Evolutionary conservation across 2,113 vertebrate genomes (phyloP).

Genomic region (Leucoraja erinaceus): DNA sequence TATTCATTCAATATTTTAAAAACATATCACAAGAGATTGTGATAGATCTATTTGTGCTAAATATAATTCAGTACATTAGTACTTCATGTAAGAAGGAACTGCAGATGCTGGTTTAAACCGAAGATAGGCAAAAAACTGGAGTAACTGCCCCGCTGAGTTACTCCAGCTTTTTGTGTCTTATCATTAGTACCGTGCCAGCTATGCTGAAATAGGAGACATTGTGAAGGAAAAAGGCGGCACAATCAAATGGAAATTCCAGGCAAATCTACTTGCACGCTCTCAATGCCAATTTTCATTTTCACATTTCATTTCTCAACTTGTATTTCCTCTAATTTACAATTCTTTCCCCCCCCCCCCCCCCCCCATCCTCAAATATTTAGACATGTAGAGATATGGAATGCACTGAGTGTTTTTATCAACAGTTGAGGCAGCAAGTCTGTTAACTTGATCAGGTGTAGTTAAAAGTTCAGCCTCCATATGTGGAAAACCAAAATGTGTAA

Average conservation of each 20-base stretch:
- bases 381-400: not conserved
- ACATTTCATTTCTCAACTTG: not conserved
- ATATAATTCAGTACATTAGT: not conserved
- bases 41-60: not conserved
- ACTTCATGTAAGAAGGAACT: no score
- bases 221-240: not conserved
- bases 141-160: no score
- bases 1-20: not conserved
- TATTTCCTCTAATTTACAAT: slow-evolving; percentile 21
- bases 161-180: no score
- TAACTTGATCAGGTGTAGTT: not conserved
- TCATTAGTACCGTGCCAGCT: no score
- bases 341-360: not conserved
- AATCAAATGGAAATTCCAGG: not conserved
- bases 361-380: not conserved
- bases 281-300: not conserved
- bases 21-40: not conserved
- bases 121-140: no score
- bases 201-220: no score
- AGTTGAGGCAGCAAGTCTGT: not conserved
- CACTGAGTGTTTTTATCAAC: not conserved
- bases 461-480: not conserved
- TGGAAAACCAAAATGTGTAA: not conserved
- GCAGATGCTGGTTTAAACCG: no score
- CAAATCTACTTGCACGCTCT: not conserved